phyloP scores from a whole-genome alignment of 2,113 vertebrate species.

The Nycticorax nycticorax region DNA sequence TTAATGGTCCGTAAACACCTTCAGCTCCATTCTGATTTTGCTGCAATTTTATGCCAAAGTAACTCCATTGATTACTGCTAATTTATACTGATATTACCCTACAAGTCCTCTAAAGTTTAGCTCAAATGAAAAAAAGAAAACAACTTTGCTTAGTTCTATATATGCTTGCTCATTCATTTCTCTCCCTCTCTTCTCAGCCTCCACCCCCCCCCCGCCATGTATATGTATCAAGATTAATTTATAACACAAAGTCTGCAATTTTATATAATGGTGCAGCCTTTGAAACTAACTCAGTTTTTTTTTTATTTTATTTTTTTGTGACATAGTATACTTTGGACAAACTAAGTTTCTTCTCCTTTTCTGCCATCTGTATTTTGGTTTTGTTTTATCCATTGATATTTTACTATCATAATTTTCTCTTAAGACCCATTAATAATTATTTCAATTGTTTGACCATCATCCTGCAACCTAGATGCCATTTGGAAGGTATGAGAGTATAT shows the following conservation, averaged over 20 bases:
- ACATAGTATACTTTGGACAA: neutral
- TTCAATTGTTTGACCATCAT: neutral
- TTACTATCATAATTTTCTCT: neutral
- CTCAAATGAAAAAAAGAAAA: neutral
- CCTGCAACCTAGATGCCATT: neutral
- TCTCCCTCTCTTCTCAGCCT: neutral
- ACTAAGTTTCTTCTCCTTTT: neutral
- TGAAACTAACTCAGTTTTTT: neutral
- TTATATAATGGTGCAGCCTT: neutral
- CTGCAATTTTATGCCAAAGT: neutral
- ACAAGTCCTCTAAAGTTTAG: neutral
- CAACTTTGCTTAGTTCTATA: neutral
- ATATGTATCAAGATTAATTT: neutral
- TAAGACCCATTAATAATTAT: neutral
- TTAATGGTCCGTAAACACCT: neutral
- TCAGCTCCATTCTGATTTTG: neutral
- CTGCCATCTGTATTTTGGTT: neutral
- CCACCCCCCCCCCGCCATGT: neutral
- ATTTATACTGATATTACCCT: neutral
- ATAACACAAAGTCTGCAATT: neutral
- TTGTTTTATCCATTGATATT: neutral
- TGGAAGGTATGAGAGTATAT: neutral
- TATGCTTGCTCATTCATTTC: neutral
- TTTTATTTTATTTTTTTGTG: neutral
- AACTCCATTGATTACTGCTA: neutral